Evolutionary conservation across 2,797 vertebrate species (phyloP), one percentile per base, ranked within the genome.

Genomic region (Sebastes taczanowskii): DNA sequence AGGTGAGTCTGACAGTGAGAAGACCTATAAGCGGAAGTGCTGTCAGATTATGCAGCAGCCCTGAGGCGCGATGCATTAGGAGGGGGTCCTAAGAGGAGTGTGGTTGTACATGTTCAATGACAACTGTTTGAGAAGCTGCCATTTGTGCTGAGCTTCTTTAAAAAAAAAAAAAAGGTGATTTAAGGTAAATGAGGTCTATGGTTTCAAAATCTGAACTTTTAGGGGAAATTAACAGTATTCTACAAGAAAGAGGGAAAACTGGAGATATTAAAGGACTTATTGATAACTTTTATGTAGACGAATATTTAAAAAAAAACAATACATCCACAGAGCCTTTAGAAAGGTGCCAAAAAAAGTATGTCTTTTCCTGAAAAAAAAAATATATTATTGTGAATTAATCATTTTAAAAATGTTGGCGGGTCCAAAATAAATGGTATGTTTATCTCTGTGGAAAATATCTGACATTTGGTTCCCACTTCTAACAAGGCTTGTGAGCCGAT

Each of bases 41-140:
- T 89, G 92, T 92, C 90, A 88, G 84, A 92, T 91, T 90, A 91
- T 88, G 86, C 80, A 35, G 72, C 34, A 46, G 86, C 88, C 91
- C 86, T 18, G 72, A 82, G 81, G 83, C 62, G 2, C 77, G 70
- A 66, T 52, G 64, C 79, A 82, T 74, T 72, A 29, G 20, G 6
- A 23, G 49, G 66, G 46, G 14, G 68, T 58, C 13, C 20, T 32
- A 23, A 68, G 66, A 71, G 16, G 80, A 63, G 32, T 16, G 42
- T 23, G 30, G 14, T 13, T 73, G 71, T 30, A 75, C 58, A 38
- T 59, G 70, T 71, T 76, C 61, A 64, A 7, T 55, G 65, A 72
- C 74, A 56, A 55, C 18, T 30, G 63, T 16, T 16, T 25, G 32
- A 69, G 55, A 30, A 34, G 25, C 38, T 73, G 68, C 18, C 74